Evolutionary conservation across 2,888 invertebrate species (phyloP).

Genomic region (Latheticus oryzae): DNA sequence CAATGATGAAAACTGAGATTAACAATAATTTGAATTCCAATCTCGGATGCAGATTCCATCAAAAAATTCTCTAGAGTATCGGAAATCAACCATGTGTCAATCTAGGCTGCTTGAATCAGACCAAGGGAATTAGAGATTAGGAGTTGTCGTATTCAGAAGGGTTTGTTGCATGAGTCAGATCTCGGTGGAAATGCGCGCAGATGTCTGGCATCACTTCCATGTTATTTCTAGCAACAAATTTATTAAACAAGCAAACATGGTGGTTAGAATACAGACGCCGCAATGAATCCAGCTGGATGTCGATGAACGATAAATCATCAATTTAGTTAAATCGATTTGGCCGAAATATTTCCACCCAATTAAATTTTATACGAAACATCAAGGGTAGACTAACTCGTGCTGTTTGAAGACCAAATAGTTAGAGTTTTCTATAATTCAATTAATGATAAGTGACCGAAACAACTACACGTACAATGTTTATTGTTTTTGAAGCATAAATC

Average conservation of each 20-base stretch:
- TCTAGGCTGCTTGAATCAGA: conserved; percentile 10
- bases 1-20: no score
- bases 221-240: conserved; percentile 29
- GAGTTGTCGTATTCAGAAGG: neutral
- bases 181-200: conserved; percentile 25
- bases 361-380: conserved; percentile 12
- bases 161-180: conserved; percentile 16
- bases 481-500: no score
- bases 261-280: conserved; percentile 15
- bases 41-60: no score
- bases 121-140: conserved; percentile 2
- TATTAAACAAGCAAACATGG: conserved; percentile 36
- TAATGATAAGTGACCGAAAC: no score
- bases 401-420: no score
- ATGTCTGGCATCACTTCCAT: conserved; percentile 17
- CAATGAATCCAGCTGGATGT: conserved; percentile 26
- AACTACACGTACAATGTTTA: no score
- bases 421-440: no score
- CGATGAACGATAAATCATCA: conserved; percentile 36
- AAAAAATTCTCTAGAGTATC: no score
- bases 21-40: no score
- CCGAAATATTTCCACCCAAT: conserved; percentile 5
- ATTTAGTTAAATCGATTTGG: conserved; percentile 25
- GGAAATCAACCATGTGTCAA: conserved; percentile 16
- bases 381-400: no score